Evolutionary conservation across 2,113 vertebrate species (phyloP), one percentile per base, ranked within the genome.

Genomic region (Litocranius walleri): DNA sequence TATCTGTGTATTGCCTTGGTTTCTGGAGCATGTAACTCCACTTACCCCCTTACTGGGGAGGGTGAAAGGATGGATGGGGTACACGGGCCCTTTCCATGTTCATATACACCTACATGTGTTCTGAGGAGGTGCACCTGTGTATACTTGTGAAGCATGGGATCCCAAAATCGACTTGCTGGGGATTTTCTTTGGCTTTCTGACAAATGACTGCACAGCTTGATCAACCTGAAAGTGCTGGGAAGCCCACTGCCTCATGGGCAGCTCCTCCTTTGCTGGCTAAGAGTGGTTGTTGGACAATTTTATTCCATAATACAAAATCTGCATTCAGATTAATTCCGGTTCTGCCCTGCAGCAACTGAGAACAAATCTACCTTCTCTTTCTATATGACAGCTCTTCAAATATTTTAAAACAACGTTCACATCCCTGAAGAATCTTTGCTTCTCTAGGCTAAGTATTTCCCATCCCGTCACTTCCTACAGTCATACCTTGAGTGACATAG

Each of bases 341-440:
- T 97, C 62, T 96, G 52, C 96, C 91, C 91, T 84, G 95, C 80
- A 96, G 91, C 96, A 84, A 91, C 86, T 33, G 96, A 96, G 93
- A 97, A 95, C 86, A 97, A 92, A 98, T 96, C 93, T 89, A 81
- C 93, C 93, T 95, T 94, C 91, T 89, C 89, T 94, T 97, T 96
- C 91, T 57, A 45, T 43, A 50, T 84, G 95, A 96, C 94, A 96
- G 91, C 86, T 94, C 94, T 97, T 97, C 96, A 91, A 19, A 95
- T 89, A 94, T 64, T 96, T 97, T 90, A 89, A 94, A 97, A 91
- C 83, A 83, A 23, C 64, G 89, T 71, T 97, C 93, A 80, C 36
- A 78, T 94, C 94, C 95, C 93, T 12, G 40, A 95, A 96, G 95
- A 94, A 90, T 36, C 48, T 93, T 84, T 67, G 43, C 93, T 94